A percentile compares a stretch with the other conserved stretches of the same genome.
These are phyloP conservation scores for Stratiomys singularior DNA, from an alignment of 2,888 invertebrate genomes.

Conservation along the genomic window DNA sequence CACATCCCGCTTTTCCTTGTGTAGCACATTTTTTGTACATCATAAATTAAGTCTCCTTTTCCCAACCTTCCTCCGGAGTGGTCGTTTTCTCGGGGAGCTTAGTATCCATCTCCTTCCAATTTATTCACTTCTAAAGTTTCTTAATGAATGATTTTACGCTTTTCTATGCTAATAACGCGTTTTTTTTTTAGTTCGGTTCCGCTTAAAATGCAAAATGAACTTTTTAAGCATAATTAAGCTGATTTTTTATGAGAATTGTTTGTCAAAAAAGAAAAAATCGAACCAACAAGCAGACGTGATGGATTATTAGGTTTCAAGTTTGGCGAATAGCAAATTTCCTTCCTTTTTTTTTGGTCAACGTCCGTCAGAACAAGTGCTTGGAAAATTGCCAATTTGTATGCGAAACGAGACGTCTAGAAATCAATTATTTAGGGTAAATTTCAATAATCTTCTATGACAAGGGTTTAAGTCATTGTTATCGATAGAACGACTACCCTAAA, in stretches of 20 bases:
- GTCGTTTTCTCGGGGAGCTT: neutral
- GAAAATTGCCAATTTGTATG: conserved; percentile 38
- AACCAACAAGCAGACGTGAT: neutral
- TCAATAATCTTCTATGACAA: conserved; percentile 32
- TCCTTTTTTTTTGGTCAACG: neutral
- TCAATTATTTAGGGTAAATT: conserved; percentile 35
- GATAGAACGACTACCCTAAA: no score
- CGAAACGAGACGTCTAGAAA: conserved; percentile 9
- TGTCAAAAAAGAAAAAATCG: neutral
- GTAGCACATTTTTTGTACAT: neutral
- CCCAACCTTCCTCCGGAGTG: neutral
- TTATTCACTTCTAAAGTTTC: conserved; percentile 21
- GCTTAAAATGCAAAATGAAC: neutral
- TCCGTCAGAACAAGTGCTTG: neutral
- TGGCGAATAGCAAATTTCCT: neutral
- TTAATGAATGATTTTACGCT: conserved; percentile 8
- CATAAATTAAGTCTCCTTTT: conserved; percentile 6
- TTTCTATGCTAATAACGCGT: conserved; percentile 20
- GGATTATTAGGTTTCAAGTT: neutral
- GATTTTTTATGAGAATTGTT: neutral
- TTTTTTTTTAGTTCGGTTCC: neutral
- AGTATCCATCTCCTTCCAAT: neutral
- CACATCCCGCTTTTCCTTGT: conserved; percentile 4
- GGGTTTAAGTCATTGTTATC: conserved; percentile 19
- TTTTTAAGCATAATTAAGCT: neutral